phyloP scores from a whole-genome alignment of 2,888 invertebrate species.

The Apotomis capreana region DNA sequence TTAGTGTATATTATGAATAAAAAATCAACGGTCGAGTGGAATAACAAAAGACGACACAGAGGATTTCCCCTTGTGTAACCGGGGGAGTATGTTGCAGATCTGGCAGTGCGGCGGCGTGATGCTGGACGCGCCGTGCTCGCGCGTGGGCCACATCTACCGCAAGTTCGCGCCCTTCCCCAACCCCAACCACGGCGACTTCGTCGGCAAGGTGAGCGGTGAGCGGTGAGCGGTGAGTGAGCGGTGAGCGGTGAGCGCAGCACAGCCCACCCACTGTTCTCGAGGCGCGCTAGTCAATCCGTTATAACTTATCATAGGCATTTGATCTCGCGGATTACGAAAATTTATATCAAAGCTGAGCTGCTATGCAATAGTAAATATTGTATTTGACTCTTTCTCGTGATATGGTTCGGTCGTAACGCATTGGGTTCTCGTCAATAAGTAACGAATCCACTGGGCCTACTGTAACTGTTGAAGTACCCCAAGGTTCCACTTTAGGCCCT shows the following conservation, averaged over 20 bases:
- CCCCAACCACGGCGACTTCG: constrained; percentile 95
- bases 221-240: too few species aligned
- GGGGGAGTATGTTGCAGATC: constrained; percentile 71
- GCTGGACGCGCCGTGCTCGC: constrained; percentile 95
- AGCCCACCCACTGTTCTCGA: too few species aligned
- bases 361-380: too few species aligned
- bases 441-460: not conserved
- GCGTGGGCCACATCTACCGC: constrained; percentile 95
- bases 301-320: too few species aligned
- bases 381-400: not conserved
- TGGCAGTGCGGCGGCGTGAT: constrained; percentile 98
- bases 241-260: too few species aligned
- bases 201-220: constrained; percentile 83
- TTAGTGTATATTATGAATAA: too few species aligned
- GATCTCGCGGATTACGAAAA: too few species aligned
- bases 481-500: not conserved
- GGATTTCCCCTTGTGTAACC: too few species aligned
- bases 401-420: not conserved
- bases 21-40: too few species aligned
- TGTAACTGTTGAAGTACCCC: not conserved
- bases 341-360: too few species aligned
- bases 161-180: constrained; percentile 95
- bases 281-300: too few species aligned
- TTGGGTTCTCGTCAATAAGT: not conserved
- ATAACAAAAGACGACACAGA: too few species aligned